Base-by-base conservation (phyloP, 2,113 vertebrate genomes). In the Damaliscus lunatus region DNA sequence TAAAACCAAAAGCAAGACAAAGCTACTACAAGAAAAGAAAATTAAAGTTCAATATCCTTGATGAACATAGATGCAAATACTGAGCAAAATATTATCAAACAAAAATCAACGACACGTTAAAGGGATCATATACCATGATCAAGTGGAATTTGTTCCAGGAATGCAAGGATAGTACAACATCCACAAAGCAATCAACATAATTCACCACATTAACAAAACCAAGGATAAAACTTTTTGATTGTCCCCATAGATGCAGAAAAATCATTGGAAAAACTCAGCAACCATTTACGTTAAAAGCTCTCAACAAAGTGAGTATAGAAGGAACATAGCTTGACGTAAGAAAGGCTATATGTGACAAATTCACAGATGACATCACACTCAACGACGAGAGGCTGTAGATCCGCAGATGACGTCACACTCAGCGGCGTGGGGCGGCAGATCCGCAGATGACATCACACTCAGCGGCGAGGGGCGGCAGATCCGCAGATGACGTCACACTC, bases 351-450 rank as follows among this genome's bases (percentile, higher is more conserved):
- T 31, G 9, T 4, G 15, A 29, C 46, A 80, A 17, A 31, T 0
- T 27, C 77, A 48, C 29, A 80, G 77, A 27, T 16, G 8, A 9
- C 25, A 2, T 16, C 43, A 78, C 8, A 48, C 43, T 78, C 74
- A 46, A 4, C 8, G 1, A 43, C 2, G 0, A 78, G 14, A 5
- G 27, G 25, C 43, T 46, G 25, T 27, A 46, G 25, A 50, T 4
- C 50, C 50, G 3, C 13, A 50, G 50, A 40, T 14, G 14, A 14
- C 71, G 6, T 25, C 71, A 78, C 7, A 78, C 74, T 29, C 74
- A 46, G 8, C 0, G 13, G 74, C 2, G 0, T 46, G 14, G 5
- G 27, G 25, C 43, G 8, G 43, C 46, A 48, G 43, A n/a, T n/a
- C n/a, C n/a, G n/a, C 29, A 80, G 77, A 27, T 16, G 8, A 9